A percentile compares a stretch with the other conserved stretches of the same genome.
These are phyloP conservation scores for Ardeotis arabs DNA, from an alignment of 2,113 vertebrate genomes.

Conservation along the genomic window DNA sequence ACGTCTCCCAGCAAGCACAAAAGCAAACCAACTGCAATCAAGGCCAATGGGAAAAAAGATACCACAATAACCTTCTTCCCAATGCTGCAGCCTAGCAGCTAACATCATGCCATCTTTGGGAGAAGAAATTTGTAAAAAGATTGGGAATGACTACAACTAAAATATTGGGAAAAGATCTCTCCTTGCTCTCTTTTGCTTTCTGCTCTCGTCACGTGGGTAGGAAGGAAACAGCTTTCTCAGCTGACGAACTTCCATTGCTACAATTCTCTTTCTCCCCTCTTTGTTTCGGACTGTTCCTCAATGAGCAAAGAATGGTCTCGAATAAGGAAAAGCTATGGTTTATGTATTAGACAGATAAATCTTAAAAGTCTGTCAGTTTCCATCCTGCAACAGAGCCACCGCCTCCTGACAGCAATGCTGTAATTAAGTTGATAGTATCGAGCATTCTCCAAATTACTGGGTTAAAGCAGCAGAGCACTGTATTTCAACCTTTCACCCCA, in stretches of 20 bases:
- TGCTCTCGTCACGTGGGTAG: fast-evolving
- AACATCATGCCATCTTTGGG: not conserved
- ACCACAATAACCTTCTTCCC: not conserved
- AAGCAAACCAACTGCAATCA: not conserved
- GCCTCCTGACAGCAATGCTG: not conserved
- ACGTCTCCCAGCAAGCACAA: not conserved
- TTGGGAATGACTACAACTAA: not conserved
- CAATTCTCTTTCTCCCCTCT: not conserved
- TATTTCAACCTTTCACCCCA: not conserved
- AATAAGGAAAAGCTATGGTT: not conserved
- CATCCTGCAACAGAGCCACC: not conserved
- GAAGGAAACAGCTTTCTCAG: not conserved
- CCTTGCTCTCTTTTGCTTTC: not conserved
- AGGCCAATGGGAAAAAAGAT: not conserved
- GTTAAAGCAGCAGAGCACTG: not conserved
- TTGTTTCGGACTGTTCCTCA: not conserved
- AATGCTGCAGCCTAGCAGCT: not conserved
- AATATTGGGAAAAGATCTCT: not conserved
- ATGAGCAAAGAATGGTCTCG: not conserved
- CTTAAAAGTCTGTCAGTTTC: not conserved
- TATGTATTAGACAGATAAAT: not conserved
- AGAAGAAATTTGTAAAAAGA: not conserved
- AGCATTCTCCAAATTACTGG: not conserved
- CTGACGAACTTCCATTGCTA: not conserved
- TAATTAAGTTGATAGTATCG: not conserved